Evolutionary conservation across 2,888 invertebrate species (phyloP), one percentile per base, ranked within the genome.

Genomic region (Ichneumon xanthorius): DNA sequence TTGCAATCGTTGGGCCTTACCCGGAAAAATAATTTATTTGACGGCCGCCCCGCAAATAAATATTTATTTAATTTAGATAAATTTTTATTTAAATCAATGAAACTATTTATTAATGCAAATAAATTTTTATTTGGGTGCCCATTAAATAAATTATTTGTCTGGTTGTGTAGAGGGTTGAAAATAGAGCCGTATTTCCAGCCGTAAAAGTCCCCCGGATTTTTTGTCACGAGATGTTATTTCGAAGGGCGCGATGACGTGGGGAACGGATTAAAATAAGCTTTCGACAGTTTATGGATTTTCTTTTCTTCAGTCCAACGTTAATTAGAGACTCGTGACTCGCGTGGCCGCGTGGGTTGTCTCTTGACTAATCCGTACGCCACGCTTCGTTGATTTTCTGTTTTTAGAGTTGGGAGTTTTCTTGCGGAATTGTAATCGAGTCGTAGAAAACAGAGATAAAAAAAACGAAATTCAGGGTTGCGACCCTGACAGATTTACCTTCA

Each of bases 401-500:
- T 11, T 19, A 26, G 22, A n/a, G n/a, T 9, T 33, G n/a, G 26
- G 0, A 48, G 33, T 9, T 55, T 58, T 19, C 7, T 73, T 5
- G 1, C 4, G 22, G 58, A 26, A 58, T 58, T 16, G 22, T 9
- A 4, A 45, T 40, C 11, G 48, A 6, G n/a, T n/a, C 22, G 45
- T 22, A 22, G 11, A 22, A 55, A 19, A 53, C 0, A 11, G 6
- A 22, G 50, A 50, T 26, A 50, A 16, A 50, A n/a, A 48, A 45
- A n/a, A 53, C 45, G 61, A 76, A 53, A 53, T 53, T 85, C 82
- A 85, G 82, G 85, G 85, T 85, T 77, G 82, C 82, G 85, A 85
- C 85, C 85, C 82, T 85, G 85, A 80, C 82, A 77, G 80, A 22
- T 79, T 85, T 85, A 85, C 82, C 82, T 82, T 82, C 68, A 68